These are phyloP conservation scores for Clarias laeviceps DNA, from an alignment of 2,797 vertebrate genomes.

Conservation along the genomic window DNA sequence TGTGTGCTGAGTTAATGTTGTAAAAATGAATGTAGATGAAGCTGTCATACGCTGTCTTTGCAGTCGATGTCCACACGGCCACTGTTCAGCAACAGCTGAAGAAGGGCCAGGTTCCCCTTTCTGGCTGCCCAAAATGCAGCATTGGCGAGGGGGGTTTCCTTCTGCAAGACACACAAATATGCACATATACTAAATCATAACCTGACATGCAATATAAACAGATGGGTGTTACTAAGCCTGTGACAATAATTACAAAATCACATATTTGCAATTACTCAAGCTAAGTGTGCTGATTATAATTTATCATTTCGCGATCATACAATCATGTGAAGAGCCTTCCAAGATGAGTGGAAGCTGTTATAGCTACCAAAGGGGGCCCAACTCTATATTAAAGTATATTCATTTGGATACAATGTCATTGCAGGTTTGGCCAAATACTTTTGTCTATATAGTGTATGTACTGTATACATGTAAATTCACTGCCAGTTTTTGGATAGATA, in stretches of 20 bases:
- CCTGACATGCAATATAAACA: not conserved
- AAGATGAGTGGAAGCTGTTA: too few relatives aligned
- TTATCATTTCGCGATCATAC: not conserved
- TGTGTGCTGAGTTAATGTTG: not conserved
- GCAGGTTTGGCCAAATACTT: too few relatives aligned
- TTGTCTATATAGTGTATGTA: not conserved
- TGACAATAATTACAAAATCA: not conserved
- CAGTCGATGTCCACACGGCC: slow-evolving; percentile 96
- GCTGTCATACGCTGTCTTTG: slow-evolving; percentile 89
- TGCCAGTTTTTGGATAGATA: not conserved
- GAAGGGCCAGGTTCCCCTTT: slow-evolving; percentile 91
- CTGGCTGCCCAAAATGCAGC: slow-evolving; percentile 96
- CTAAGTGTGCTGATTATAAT: not conserved
- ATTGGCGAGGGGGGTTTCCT: slow-evolving; percentile 96
- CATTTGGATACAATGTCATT: too few relatives aligned
- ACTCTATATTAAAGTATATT: too few relatives aligned
- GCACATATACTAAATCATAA: slow-evolving; percentile 21
- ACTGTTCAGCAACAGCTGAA: slow-evolving; percentile 94
- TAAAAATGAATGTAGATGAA: slow-evolving; percentile 33
- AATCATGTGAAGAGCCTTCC: too few relatives aligned
- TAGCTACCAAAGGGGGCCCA: too few relatives aligned
- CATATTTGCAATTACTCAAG: not conserved
- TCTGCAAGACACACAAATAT: slow-evolving; percentile 78
- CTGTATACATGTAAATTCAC: not conserved
- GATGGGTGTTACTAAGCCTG: not conserved